These are phyloP conservation scores for Hololepta plana DNA, from an alignment of 2,888 invertebrate species.

Conservation along the genomic window DNA sequence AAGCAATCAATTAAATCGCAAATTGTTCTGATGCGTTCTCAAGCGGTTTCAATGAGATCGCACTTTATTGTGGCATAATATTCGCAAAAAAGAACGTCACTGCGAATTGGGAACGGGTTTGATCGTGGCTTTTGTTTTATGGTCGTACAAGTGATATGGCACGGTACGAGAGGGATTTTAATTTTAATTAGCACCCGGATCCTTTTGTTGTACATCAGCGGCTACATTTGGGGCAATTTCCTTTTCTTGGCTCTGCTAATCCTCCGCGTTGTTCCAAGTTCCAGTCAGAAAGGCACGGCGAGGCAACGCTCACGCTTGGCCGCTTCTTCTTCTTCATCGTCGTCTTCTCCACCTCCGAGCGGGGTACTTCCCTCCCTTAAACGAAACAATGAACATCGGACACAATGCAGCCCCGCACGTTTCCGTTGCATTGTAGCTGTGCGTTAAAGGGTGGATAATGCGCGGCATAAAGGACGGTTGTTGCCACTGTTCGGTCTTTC, in stretches of 20 bases:
- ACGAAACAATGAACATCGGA: conserved; percentile 26
- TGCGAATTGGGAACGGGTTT: background rate
- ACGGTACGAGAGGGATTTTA: conserved; percentile 16
- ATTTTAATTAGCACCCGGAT: conserved; percentile 25
- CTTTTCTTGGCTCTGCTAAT: no score
- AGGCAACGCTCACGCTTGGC: conserved; percentile 20
- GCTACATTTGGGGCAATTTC: conserved; percentile 27
- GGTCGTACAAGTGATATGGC: background rate
- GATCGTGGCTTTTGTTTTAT: conserved; percentile 2
- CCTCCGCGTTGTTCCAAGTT: no score
- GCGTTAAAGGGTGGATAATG: conserved; percentile 30
- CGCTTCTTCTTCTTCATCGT: conserved; percentile 13
- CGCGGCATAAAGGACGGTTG: conserved; percentile 19
- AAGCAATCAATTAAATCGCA: no score
- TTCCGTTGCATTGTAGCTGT: conserved; percentile 29
- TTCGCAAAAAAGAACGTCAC: no score
- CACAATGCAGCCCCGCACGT: conserved; percentile 28
- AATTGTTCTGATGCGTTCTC: no score
- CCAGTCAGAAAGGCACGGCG: conserved; percentile 13
- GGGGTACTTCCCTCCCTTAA: no score
- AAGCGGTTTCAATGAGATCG: no score
- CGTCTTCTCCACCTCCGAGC: conserved; percentile 2
- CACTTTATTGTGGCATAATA: no score
- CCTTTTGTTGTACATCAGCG: conserved; percentile 23
- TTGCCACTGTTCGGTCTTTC: conserved; percentile 12